Evolutionary conservation across 35 echinoderm and acorn worm species (phyloP).

Genomic region (Anneissia japonica): DNA sequence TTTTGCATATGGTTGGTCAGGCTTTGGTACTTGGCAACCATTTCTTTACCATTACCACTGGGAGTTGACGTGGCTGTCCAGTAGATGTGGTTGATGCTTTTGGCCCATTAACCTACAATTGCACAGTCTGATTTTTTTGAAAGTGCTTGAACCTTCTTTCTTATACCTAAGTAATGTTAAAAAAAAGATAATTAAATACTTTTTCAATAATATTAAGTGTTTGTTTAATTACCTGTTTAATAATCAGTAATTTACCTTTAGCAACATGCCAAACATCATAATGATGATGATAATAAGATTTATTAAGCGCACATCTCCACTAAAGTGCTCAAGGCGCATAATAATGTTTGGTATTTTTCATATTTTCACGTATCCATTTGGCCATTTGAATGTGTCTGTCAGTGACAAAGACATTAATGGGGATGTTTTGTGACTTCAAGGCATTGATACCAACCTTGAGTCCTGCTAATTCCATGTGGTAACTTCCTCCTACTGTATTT

Average conservation of each 20-base stretch:
- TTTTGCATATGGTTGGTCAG: conserved; percentile 19
- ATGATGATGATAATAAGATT: neutral
- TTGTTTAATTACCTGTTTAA: too few species aligned
- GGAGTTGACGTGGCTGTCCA: conserved; percentile 18
- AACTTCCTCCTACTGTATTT: neutral
- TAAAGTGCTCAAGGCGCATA: too few species aligned
- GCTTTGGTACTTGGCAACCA: conserved; percentile 2
- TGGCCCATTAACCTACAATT: neutral
- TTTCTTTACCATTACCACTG: conserved; percentile 10
- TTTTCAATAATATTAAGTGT: too few species aligned
- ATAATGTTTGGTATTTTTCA: too few species aligned
- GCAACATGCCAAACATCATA: conserved; percentile 3
- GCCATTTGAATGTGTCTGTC: neutral
- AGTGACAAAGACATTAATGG: neutral
- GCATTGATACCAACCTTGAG: neutral
- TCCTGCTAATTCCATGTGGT: neutral
- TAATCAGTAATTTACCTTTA: neutral
- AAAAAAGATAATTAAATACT: too few species aligned
- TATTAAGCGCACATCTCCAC: too few species aligned
- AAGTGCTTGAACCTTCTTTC: neutral
- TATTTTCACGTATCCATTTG: neutral
- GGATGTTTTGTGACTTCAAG: neutral
- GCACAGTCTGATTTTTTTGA: neutral
- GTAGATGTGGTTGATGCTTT: conserved; percentile 17
- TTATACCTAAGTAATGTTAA: too few species aligned